Evolutionary conservation across 2,888 invertebrate genomes (phyloP).

Genomic region (Leptinotarsa tumamoca): DNA sequence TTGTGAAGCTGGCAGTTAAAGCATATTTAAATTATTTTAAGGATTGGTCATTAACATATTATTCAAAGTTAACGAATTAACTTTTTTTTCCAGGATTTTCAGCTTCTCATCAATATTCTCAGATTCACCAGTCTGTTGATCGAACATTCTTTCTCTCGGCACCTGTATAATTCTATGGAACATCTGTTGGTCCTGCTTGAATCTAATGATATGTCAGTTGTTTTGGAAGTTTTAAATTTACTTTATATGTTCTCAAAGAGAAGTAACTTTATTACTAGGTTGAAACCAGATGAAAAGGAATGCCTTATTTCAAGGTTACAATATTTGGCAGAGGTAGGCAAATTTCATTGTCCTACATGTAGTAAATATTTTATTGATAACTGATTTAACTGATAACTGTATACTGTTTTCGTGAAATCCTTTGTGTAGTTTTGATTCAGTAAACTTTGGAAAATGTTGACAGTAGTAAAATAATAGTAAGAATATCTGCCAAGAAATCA

Average conservation of each 20-base stretch:
- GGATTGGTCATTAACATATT: neutral
- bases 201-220: slow-evolving; percentile 85
- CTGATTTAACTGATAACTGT: neutral
- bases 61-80: neutral
- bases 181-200: slow-evolving; percentile 81
- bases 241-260: slow-evolving; percentile 91
- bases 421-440: neutral
- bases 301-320: slow-evolving; percentile 78
- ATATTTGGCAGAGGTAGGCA: slow-evolving; percentile 81
- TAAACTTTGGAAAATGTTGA: neutral
- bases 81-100: slow-evolving; percentile 72
- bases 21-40: too few species aligned
- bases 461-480: neutral
- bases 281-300: slow-evolving; percentile 79
- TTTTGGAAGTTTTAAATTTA: slow-evolving; percentile 85
- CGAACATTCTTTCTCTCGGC: slow-evolving; percentile 88
- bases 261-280: slow-evolving; percentile 85
- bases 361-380: neutral
- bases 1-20: too few species aligned
- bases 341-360: slow-evolving; percentile 8
- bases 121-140: slow-evolving; percentile 86
- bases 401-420: neutral
- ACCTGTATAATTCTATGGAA: slow-evolving; percentile 89
- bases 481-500: neutral
- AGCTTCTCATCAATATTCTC: slow-evolving; percentile 79